phyloP scores from a whole-genome alignment of 2,888 invertebrate species.

The Mycogona germanica region DNA sequence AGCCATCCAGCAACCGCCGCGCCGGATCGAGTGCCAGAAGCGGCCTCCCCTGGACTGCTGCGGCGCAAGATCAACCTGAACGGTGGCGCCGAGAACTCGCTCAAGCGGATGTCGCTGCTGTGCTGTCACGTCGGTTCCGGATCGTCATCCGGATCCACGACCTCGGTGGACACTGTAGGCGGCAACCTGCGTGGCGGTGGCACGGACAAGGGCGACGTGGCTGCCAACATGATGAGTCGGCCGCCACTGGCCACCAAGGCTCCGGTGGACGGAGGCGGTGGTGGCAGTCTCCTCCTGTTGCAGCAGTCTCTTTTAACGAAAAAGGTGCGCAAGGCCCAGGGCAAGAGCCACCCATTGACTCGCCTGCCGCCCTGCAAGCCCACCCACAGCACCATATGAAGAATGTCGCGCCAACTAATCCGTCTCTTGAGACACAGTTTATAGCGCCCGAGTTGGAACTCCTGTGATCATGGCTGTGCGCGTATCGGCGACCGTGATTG shows the following conservation, averaged over 20 bases:
- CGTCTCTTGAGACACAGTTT: too few relatives aligned
- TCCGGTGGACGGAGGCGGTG: not conserved
- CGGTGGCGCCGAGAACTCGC: not conserved
- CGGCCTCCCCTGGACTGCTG: conserved; percentile 14
- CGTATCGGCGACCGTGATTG: too few relatives aligned
- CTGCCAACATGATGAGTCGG: too few relatives aligned
- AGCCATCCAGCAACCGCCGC: conserved; percentile 30
- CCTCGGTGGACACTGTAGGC: not conserved
- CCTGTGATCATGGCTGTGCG: too few relatives aligned
- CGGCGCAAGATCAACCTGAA: not conserved
- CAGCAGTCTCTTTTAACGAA: conserved; percentile 34
- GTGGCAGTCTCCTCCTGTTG: not conserved
- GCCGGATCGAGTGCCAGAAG: conserved; percentile 14
- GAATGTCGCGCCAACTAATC: too few relatives aligned
- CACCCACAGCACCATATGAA: too few relatives aligned
- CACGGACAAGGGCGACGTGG: not conserved
- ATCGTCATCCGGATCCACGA: not conserved
- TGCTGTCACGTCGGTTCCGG: not conserved
- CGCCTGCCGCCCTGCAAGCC: too few relatives aligned
- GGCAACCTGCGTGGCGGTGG: not conserved
- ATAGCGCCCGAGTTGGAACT: too few relatives aligned
- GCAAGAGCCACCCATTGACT: conserved; percentile 82
- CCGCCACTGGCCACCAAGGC: conserved; percentile 5
- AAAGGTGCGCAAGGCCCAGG: conserved; percentile 61
- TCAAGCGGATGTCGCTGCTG: not conserved